These are phyloP conservation scores for Whitmania pigra DNA, from an alignment of 1,140 invertebrate genomes.

Conservation along the genomic window DNA sequence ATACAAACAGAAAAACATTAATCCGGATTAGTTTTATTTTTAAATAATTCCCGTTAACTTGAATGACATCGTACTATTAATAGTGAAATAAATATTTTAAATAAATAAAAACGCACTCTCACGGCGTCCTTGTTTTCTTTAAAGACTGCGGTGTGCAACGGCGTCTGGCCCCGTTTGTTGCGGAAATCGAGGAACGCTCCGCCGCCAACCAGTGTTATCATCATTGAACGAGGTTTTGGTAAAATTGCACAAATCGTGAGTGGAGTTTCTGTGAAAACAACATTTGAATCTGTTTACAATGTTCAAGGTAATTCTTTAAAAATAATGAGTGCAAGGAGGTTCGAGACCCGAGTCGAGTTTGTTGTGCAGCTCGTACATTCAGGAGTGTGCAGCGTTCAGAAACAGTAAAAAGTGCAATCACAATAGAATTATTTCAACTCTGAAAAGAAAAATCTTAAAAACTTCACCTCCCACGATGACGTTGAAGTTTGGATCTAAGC, in stretches of 20 bases:
- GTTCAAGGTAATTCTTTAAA: no score
- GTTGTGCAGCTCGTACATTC: no score
- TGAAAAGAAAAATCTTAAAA: neutral
- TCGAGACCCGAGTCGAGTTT: no score
- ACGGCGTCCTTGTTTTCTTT: slow-evolving; percentile 73
- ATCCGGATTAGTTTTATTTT: neutral
- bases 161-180: slow-evolving; percentile 81
- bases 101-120: slow-evolving; percentile 45
- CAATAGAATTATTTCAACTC: no score
- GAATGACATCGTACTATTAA: no score
- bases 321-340: no score
- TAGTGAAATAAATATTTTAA: neutral
- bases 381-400: no score
- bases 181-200: slow-evolving; percentile 92
- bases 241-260: slow-evolving; percentile 59
- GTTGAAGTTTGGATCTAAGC: slow-evolving; percentile 95
- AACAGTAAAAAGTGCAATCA: no score
- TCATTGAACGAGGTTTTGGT: slow-evolving; percentile 53
- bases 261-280: slow-evolving; percentile 64
- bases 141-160: slow-evolving; percentile 74
- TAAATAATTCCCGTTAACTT: no score
- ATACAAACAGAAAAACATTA: neutral
- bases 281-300: neutral
- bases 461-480: slow-evolving; percentile 68
- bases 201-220: slow-evolving; percentile 90